Conservation (phyloP, 2,888 invertebrate genomes). For the Spodoptera picta region DNA sequence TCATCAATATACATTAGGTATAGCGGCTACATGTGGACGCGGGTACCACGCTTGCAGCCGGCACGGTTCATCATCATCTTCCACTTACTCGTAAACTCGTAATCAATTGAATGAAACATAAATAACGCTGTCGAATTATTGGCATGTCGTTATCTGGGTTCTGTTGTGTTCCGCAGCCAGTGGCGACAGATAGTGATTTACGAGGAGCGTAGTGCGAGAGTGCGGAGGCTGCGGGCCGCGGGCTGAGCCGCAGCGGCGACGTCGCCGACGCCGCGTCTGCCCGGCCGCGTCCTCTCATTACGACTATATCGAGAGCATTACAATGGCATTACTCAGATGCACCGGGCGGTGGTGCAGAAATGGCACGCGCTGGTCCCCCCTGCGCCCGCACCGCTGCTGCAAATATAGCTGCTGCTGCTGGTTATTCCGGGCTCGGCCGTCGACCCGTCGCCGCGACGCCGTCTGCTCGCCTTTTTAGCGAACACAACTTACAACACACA, state of each 20-base stretch:
- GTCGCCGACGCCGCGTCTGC: constrained; percentile 82
- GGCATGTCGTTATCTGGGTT: constrained; percentile 55
- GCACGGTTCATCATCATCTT: constrained; percentile 55
- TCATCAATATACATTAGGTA: constrained; percentile 80
- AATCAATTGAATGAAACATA: constrained; percentile 60
- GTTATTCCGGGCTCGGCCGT: constrained; percentile 88
- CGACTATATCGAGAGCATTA: constrained; percentile 87
- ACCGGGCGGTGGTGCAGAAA: constrained; percentile 87
- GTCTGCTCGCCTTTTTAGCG: constrained; percentile 88
- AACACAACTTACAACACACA: constrained; percentile 81
- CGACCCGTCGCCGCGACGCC: constrained; percentile 88
- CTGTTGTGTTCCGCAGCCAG: constrained; percentile 49
- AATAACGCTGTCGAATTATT: constrained; percentile 60
- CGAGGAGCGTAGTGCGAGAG: constrained; percentile 26
- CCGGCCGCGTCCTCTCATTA: constrained; percentile 72
- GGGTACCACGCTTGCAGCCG: constrained; percentile 45
- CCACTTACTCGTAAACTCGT: constrained; percentile 46
- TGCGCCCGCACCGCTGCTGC: constrained; percentile 80
- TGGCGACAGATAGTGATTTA: constrained; percentile 60
- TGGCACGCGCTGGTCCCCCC: constrained; percentile 84
- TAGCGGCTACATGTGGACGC: constrained; percentile 56
- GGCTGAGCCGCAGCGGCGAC: constrained; percentile 56
- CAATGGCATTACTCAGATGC: constrained; percentile 89
- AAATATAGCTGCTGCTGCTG: constrained; percentile 87
- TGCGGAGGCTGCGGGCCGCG: constrained; percentile 44